These are phyloP conservation scores for Microctenopoma lineatum DNA, from an alignment of 2,797 vertebrate species.

Conservation along the genomic window DNA sequence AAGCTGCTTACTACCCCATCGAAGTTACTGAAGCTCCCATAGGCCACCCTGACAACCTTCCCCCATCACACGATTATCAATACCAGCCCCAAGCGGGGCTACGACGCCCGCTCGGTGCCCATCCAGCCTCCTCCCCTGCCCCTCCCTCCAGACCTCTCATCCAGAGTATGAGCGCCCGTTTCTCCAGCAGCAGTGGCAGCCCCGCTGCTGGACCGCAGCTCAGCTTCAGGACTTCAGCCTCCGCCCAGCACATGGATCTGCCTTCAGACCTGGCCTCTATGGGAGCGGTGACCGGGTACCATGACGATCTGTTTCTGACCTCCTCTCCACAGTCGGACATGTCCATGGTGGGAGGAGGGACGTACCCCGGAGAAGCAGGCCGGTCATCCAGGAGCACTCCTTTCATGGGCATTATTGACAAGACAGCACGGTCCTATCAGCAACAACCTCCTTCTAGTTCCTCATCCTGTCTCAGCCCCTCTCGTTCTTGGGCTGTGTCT, in stretches of 20 bases:
- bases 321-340: constrained; percentile 87
- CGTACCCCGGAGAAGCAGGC: constrained; percentile 91
- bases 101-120: constrained; percentile 88
- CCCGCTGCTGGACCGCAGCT: constrained; percentile 85
- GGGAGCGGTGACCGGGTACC: constrained; percentile 81
- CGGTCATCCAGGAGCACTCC: constrained; percentile 91
- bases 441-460: constrained; percentile 76
- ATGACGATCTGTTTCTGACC: constrained; percentile 89
- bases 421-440: constrained; percentile 92
- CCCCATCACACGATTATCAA: constrained; percentile 49
- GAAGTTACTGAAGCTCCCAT: constrained; percentile 76
- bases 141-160: constrained; percentile 89
- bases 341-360: constrained; percentile 76
- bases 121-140: constrained; percentile 84
- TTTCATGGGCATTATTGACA: constrained; percentile 97
- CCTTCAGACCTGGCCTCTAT: constrained; percentile 89
- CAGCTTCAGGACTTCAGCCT: constrained; percentile 89
- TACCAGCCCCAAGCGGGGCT: constrained; percentile 80
- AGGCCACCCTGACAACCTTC: constrained; percentile 87
- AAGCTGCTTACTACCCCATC: constrained; percentile 93
- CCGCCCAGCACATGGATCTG: constrained; percentile 92
- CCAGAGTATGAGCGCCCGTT: constrained; percentile 90
- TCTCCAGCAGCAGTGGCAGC: constrained; percentile 91
- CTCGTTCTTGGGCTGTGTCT: constrained; percentile 95
- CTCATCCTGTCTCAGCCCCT: constrained; percentile 77